These are phyloP conservation scores for Tridacna crocea DNA, from an alignment of 2,888 invertebrate species.

Conservation along the genomic window DNA sequence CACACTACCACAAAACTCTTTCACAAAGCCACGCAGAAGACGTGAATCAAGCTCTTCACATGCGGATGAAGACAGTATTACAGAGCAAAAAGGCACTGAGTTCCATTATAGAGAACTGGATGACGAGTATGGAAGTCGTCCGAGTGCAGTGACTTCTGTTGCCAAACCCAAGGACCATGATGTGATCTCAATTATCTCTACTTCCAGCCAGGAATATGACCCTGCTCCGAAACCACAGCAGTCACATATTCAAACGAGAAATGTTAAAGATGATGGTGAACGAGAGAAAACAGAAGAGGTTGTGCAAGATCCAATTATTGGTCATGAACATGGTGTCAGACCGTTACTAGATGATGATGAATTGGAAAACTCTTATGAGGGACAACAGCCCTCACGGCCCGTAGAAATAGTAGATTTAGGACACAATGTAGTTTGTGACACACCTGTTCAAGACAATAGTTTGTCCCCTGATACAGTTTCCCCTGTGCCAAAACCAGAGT, in stretches of 20 bases:
- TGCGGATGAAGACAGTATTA: constrained; percentile 83
- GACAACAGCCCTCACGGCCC: constrained; percentile 28
- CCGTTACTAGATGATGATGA: constrained; percentile 92
- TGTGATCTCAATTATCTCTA: constrained; percentile 60
- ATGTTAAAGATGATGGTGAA: constrained; percentile 39
- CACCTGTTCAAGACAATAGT: constrained; percentile 11
- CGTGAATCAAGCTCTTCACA: constrained; percentile 81
- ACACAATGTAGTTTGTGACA: constrained; percentile 35
- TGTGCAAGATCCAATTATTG: constrained; percentile 86
- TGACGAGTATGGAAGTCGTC: constrained; percentile 82
- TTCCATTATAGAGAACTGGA: constrained; percentile 81
- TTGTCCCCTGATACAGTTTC: constrained; percentile 44
- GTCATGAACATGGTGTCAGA: constrained; percentile 91
- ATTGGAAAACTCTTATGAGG: constrained; percentile 84
- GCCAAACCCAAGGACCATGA: constrained; percentile 62
- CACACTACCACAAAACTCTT: background rate
- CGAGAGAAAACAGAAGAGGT: constrained; percentile 40
- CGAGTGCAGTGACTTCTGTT: constrained; percentile 63
- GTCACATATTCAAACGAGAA: constrained; percentile 28
- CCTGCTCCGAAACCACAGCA: constrained; percentile 56
- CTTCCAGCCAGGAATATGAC: constrained; percentile 64
- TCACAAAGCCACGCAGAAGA: constrained; percentile 37
- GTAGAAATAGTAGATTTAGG: background rate
- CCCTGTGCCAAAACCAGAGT: constrained; percentile 51
- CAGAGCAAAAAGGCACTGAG: constrained; percentile 73